Conservation (phyloP, 2,888 invertebrate genomes). For the Melanchra persicariae region DNA sequence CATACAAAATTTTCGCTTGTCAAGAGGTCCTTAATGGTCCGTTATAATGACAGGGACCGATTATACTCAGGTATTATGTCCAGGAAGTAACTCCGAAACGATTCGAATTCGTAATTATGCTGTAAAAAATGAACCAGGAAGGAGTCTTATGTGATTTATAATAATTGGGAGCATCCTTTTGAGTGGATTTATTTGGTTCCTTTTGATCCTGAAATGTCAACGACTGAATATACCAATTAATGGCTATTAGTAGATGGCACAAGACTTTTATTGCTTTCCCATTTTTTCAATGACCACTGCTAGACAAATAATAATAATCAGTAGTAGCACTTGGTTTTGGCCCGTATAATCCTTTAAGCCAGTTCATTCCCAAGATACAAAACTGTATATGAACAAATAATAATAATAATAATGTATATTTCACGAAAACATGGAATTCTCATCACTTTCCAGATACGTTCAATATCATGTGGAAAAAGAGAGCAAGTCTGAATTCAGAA, state of each 20-base stretch:
- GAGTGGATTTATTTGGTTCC: constrained; percentile 5
- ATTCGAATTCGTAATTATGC: constrained; percentile 44
- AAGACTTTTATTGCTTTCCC: not conserved
- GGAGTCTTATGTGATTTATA: constrained; percentile 17
- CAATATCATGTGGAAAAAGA: too few relatives aligned
- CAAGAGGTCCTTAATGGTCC: constrained; percentile 67
- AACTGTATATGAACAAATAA: too few relatives aligned
- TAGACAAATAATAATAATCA: too few relatives aligned
- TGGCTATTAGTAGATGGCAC: too few relatives aligned
- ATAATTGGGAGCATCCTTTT: constrained; percentile 26
- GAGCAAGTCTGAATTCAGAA: too few relatives aligned
- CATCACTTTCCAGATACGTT: too few relatives aligned
- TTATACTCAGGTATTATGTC: constrained; percentile 65
- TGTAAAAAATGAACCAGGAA: constrained; percentile 29
- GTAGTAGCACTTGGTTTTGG: too few relatives aligned
- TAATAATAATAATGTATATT: too few relatives aligned
- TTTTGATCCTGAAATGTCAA: not conserved
- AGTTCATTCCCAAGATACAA: too few relatives aligned
- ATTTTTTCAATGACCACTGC: too few relatives aligned
- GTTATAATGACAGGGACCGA: constrained; percentile 62
- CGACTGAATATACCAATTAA: not conserved
- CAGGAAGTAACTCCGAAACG: constrained; percentile 52
- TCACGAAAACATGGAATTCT: too few relatives aligned
- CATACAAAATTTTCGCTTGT: constrained; percentile 76
- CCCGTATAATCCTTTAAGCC: too few relatives aligned